A percentile compares a stretch with the other conserved stretches of the same genome.
Conservation (phyloP, 1,140 invertebrate species). For the Listronotus bonariensis region DNA sequence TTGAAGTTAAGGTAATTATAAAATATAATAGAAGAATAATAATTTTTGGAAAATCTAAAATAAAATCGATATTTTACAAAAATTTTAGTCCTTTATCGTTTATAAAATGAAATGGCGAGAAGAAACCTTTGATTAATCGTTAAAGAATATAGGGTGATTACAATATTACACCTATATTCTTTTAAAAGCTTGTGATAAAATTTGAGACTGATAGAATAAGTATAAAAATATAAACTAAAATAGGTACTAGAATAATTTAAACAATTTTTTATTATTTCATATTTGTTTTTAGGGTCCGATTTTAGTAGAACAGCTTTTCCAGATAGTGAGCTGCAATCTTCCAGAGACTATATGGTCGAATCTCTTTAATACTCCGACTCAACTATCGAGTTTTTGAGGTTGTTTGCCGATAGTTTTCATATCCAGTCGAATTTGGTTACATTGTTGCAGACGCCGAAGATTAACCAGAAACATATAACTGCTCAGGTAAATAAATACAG, state of each 20-base stretch:
- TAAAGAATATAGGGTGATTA: too few species aligned
- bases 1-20: slow-evolving; percentile 65
- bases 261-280: background rate
- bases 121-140: too few species aligned
- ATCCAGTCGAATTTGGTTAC: slow-evolving; percentile 89
- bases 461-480: slow-evolving; percentile 57
- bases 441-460: slow-evolving; percentile 72
- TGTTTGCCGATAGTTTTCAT: slow-evolving; percentile 88
- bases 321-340: slow-evolving; percentile 76
- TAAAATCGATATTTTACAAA: too few species aligned
- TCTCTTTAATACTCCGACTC: slow-evolving; percentile 84
- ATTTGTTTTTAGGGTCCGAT: slow-evolving; percentile 62
- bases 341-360: slow-evolving; percentile 77
- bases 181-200: too few species aligned
- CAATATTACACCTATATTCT: too few species aligned
- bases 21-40: too few species aligned
- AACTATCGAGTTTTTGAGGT: slow-evolving; percentile 83
- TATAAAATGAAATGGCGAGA: too few species aligned
- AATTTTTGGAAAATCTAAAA: too few species aligned
- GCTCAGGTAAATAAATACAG: slow-evolving; percentile 26
- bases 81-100: too few species aligned
- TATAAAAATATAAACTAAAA: too few species aligned
- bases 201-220: too few species aligned
- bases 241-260: background rate
- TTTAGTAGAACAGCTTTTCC: slow-evolving; percentile 84